Evolutionary conservation across 1,140 invertebrate species (phyloP).

Genomic region (Platorchestia sp.): DNA sequence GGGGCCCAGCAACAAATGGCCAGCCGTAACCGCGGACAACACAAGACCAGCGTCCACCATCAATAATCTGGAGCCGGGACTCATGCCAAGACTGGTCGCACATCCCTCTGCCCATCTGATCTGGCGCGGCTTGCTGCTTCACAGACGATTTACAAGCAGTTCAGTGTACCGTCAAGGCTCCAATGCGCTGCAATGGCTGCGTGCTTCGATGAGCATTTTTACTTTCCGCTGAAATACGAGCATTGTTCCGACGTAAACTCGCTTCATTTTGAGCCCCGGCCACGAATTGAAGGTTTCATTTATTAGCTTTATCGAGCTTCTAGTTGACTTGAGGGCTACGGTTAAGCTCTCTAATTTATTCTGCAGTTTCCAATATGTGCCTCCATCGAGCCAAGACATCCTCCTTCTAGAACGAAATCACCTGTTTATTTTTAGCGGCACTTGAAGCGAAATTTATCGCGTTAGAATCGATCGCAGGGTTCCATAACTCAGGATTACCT

Average conservation of each 20-base stretch:
- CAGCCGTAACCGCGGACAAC: background rate
- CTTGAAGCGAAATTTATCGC: constrained; percentile 7
- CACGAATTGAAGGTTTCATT: background rate
- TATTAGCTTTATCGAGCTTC: background rate
- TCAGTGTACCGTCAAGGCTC: background rate
- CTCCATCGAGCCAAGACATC: background rate
- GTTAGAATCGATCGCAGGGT: background rate
- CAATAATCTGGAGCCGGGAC: background rate
- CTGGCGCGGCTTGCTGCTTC: background rate
- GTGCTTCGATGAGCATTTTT: background rate
- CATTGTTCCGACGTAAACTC: too few species aligned
- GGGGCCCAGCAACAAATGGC: background rate
- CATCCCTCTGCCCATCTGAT: background rate
- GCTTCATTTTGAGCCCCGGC: too few species aligned
- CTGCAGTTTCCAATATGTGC: background rate
- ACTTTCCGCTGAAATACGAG: too few species aligned
- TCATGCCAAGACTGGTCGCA: background rate
- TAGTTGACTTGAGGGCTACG: background rate
- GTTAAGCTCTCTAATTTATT: background rate
- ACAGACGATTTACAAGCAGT: background rate
- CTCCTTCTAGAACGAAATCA: background rate
- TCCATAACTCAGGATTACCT: constrained; percentile 7
- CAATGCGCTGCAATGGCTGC: background rate
- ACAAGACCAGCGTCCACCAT: background rate
- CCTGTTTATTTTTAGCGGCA: background rate